These are phyloP conservation scores for Streptopelia turtur DNA, from an alignment of 2,797 vertebrate genomes.

Conservation along the genomic window DNA sequence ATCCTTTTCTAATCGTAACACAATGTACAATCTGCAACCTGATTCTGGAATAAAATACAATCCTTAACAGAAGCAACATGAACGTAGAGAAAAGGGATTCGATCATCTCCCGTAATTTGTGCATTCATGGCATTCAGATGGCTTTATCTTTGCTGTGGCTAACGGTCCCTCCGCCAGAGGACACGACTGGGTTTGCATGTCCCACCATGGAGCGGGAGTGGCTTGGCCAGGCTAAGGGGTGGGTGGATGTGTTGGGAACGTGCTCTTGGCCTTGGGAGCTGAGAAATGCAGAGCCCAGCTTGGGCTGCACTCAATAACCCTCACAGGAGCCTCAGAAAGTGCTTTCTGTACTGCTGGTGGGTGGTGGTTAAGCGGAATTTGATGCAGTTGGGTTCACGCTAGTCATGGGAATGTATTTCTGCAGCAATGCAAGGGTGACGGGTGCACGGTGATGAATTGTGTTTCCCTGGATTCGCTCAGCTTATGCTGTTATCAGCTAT, in stretches of 20 bases:
- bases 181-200: too few species aligned
- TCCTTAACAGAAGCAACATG: background rate
- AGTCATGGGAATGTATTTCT: background rate
- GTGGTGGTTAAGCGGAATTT: background rate
- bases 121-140: background rate
- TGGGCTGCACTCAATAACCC: background rate
- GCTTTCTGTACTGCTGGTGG: background rate
- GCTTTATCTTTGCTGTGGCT: constrained; percentile 8
- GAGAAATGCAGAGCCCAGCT: background rate
- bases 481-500: background rate
- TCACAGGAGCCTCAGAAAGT: background rate
- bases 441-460: background rate
- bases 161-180: background rate
- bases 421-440: background rate
- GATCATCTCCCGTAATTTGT: background rate
- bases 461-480: background rate
- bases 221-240: background rate
- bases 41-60: background rate
- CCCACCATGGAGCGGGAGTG: accelerated
- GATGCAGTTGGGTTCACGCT: background rate
- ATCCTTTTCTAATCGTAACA: background rate
- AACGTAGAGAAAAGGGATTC: background rate
- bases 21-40: background rate
- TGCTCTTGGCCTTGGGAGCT: background rate
- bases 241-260: background rate